Percentiles rank a stretch among this genome's conserved stretches.
phyloP scores from a whole-genome alignment of 30 jellyfish, hydroid and myxozoan genomes.

The Nemopilema nomurai region DNA sequence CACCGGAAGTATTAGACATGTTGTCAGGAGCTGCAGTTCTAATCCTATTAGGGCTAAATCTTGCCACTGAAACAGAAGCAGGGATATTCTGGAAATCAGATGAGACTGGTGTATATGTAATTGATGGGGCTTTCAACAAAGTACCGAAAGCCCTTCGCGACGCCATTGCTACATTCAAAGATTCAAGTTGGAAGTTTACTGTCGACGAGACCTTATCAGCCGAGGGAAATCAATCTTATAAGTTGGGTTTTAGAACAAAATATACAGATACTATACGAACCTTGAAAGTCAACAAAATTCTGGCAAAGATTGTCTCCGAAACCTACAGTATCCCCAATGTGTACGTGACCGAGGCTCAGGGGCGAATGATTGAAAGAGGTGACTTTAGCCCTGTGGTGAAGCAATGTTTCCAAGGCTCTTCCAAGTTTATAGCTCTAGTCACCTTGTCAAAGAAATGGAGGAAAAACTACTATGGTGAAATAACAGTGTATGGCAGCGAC shows the following conservation, averaged over 20 bases:
- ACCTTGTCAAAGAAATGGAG: conserved; percentile 40
- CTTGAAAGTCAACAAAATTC: background rate
- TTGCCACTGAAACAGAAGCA: background rate
- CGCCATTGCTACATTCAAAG: background rate
- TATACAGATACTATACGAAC: background rate
- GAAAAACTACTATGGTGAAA: conserved; percentile 68
- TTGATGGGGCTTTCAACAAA: conserved; percentile 25
- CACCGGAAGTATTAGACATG: background rate
- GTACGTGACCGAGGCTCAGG: conserved; percentile 1
- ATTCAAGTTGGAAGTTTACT: conserved; percentile 37
- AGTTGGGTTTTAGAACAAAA: conserved; percentile 31
- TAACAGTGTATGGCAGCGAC: conserved; percentile 32
- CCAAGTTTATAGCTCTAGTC: conserved; percentile 8
- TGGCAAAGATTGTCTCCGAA: conserved; percentile 1
- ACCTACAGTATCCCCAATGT: background rate
- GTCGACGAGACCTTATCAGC: conserved; percentile 22
- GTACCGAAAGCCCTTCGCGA: background rate
- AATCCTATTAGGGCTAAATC: background rate
- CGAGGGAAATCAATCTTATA: background rate
- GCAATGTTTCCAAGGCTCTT: conserved; percentile 11
- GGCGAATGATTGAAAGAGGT: conserved; percentile 61
- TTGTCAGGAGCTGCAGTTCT: too few relatives aligned
- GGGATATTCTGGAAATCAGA: conserved; percentile 37
- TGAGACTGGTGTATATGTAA: conserved; percentile 17
- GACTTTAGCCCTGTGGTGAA: conserved; percentile 56